Percentiles rank a stretch among this genome's conserved stretches.
Conservation (phyloP, 2,888 invertebrate species). For the Tanytarsus gracilentus region DNA sequence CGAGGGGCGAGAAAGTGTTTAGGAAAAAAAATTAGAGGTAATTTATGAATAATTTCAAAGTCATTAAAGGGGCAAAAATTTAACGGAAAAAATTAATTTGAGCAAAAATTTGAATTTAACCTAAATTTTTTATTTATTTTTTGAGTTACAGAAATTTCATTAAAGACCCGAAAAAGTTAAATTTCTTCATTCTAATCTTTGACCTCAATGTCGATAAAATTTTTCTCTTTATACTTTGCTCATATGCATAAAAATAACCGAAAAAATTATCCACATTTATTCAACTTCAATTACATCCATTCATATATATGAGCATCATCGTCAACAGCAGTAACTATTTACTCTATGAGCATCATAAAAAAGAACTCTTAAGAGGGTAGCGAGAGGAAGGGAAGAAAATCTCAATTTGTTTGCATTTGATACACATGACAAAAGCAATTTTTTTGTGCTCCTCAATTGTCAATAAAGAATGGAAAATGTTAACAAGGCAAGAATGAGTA, state of each 20-base stretch:
- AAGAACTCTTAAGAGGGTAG: too few relatives aligned
- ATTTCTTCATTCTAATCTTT: constrained; percentile 13
- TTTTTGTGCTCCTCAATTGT: not conserved
- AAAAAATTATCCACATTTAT: too few relatives aligned
- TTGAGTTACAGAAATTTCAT: not conserved
- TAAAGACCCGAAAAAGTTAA: not conserved
- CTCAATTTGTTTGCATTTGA: constrained; percentile 28
- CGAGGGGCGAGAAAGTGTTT: too few relatives aligned
- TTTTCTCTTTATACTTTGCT: constrained; percentile 17
- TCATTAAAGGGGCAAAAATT: too few relatives aligned
- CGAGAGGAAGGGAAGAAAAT: constrained; percentile 16
- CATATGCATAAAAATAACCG: constrained; percentile 4
- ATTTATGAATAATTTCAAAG: too few relatives aligned
- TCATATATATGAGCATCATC: too few relatives aligned
- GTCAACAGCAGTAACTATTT: not conserved
- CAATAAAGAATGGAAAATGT: constrained; percentile 9
- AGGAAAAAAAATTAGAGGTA: too few relatives aligned
- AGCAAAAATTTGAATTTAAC: too few relatives aligned
- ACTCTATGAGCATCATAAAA: not conserved
- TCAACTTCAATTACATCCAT: too few relatives aligned
- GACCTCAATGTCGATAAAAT: constrained; percentile 17
- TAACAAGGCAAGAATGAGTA: not conserved
- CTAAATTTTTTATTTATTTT: too few relatives aligned
- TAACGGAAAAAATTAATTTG: too few relatives aligned
- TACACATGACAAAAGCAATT: constrained; percentile 29